Conservation (phyloP, 2,888 invertebrate species). For the Trissoscelio sp. region DNA sequence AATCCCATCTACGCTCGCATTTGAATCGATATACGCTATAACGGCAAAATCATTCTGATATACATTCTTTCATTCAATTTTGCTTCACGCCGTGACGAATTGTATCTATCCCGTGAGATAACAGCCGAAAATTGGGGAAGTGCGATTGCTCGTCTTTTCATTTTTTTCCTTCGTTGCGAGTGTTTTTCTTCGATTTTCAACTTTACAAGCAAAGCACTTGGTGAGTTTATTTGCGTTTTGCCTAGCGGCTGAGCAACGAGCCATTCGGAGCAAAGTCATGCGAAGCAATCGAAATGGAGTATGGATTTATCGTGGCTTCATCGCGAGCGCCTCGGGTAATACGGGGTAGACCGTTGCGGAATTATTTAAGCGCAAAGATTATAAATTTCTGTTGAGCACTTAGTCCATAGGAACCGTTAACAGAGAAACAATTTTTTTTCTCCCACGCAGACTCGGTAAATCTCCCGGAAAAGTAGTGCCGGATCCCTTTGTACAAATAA, state of each 20-base stretch:
- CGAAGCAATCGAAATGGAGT: slow-evolving; percentile 71
- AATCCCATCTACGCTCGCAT: slow-evolving; percentile 52
- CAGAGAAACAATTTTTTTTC: not conserved
- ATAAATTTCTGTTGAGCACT: slow-evolving; percentile 7
- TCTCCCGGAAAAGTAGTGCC: slow-evolving; percentile 62
- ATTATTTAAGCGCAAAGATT: slow-evolving; percentile 77
- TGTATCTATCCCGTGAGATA: slow-evolving; percentile 23
- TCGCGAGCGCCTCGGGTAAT: slow-evolving; percentile 68
- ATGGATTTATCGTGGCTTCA: slow-evolving; percentile 53
- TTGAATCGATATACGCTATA: slow-evolving; percentile 56
- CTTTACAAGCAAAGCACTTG: not conserved
- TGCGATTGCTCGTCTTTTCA: slow-evolving; percentile 11
- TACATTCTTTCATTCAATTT: slow-evolving; percentile 53
- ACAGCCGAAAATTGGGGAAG: slow-evolving; percentile 33
- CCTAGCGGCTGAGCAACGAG: slow-evolving; percentile 81
- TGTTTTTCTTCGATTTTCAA: slow-evolving; percentile 78
- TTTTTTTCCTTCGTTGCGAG: too few species aligned
- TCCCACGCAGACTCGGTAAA: slow-evolving; percentile 34
- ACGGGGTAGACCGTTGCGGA: slow-evolving; percentile 79
- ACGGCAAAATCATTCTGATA: slow-evolving; percentile 51
- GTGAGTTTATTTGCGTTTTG: slow-evolving; percentile 81
- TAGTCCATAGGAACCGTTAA: not conserved
- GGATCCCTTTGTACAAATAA: slow-evolving; percentile 74
- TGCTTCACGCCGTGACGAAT: slow-evolving; percentile 45
- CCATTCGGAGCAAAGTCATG: slow-evolving; percentile 74